These are phyloP conservation scores for Desoria tigrina DNA, from an alignment of 2,888 invertebrate species.

Conservation along the genomic window DNA sequence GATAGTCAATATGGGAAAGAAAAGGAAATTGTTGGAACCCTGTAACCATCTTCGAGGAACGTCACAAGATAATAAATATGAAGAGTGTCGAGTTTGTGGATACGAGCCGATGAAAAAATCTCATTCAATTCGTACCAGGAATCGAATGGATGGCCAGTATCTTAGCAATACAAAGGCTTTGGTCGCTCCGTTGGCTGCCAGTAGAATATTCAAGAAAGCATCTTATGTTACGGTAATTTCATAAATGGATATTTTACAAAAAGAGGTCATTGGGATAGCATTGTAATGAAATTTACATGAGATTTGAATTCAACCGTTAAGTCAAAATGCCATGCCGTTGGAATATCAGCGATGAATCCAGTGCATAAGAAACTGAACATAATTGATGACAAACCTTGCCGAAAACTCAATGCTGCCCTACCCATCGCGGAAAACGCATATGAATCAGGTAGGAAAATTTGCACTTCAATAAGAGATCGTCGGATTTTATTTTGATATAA, in stretches of 20 bases:
- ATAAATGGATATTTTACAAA: slow-evolving; percentile 4
- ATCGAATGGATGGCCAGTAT: background rate
- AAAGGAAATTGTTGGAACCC: slow-evolving; percentile 86
- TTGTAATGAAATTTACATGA: background rate
- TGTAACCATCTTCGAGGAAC: slow-evolving; percentile 96
- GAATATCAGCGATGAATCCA: slow-evolving; percentile 21
- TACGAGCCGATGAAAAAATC: slow-evolving; percentile 33
- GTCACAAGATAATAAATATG: slow-evolving; percentile 72
- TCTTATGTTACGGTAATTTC: background rate
- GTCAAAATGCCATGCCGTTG: slow-evolving; percentile 38
- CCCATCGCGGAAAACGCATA: too few species aligned
- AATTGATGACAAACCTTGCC: too few species aligned
- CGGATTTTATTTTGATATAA: too few species aligned
- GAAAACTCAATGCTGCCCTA: too few species aligned
- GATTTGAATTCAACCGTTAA: slow-evolving; percentile 14
- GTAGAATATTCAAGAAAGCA: background rate
- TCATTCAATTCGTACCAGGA: background rate
- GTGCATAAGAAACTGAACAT: too few species aligned
- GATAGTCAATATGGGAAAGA: slow-evolving; percentile 73
- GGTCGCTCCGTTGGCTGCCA: background rate
- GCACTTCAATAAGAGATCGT: too few species aligned
- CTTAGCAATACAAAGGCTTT: background rate
- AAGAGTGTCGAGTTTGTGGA: slow-evolving; percentile 83
- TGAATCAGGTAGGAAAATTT: too few species aligned
- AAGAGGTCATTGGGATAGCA: background rate